A percentile compares a stretch with the other conserved stretches of the same genome.
Evolutionary conservation across 2,113 vertebrate species (phyloP).

Genomic region (Nycticorax nycticorax): DNA sequence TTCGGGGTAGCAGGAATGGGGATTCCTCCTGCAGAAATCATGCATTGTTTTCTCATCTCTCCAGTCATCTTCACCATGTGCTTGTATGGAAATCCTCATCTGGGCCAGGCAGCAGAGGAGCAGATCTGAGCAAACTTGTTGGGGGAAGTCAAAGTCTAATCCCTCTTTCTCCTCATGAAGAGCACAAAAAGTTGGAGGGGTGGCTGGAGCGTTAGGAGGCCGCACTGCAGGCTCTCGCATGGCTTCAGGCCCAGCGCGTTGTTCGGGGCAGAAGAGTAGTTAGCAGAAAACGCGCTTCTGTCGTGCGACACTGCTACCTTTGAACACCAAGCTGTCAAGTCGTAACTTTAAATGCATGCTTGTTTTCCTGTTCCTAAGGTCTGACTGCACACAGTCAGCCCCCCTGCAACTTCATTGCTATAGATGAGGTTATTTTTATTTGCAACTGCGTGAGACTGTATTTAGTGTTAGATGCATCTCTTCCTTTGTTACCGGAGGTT

Average conservation of each 20-base stretch:
- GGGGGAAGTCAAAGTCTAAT: background rate
- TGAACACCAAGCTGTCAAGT: no score
- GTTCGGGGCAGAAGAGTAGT: background rate
- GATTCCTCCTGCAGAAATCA: background rate
- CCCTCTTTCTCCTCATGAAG: background rate
- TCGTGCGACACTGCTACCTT: accelerated
- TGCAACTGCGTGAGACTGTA: no score
- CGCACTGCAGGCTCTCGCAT: accelerated
- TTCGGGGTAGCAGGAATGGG: background rate
- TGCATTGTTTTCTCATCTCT: background rate
- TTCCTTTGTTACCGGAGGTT: no score
- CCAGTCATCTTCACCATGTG: background rate
- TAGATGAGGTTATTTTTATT: background rate
- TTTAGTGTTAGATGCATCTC: background rate
- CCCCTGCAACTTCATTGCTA: background rate
- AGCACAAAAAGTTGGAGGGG: background rate
- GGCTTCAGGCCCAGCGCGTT: background rate
- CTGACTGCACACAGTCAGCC: background rate
- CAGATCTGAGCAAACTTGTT: background rate
- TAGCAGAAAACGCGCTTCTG: background rate
- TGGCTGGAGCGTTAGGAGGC: background rate
- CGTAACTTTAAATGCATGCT: no score
- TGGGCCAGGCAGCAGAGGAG: background rate
- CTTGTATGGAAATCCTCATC: background rate
- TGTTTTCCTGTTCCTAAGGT: background rate